A percentile compares a stretch with the other conserved stretches of the same genome.
Conservation (phyloP, 2,113 vertebrate species). For the Odocoileus hemionus region DNA sequence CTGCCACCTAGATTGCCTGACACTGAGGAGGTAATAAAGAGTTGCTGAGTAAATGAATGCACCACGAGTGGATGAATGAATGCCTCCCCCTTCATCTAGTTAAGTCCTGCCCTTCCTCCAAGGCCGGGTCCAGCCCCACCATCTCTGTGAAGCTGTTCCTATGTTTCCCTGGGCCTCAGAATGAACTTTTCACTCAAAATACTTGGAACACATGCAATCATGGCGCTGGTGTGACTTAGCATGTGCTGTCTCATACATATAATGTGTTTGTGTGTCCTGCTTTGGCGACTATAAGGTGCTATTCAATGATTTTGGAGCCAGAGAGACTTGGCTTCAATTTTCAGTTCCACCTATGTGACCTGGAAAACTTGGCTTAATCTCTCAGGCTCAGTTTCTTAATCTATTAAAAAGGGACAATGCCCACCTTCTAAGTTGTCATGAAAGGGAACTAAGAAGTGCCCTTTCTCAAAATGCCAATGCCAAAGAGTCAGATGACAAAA, state of each 20-base stretch:
- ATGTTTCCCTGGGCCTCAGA: background rate
- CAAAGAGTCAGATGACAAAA: background rate
- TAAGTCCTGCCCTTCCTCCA: background rate
- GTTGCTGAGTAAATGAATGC: background rate
- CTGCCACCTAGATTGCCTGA: background rate
- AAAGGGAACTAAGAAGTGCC: background rate
- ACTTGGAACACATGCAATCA: background rate
- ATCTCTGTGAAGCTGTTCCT: background rate
- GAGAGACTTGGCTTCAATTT: background rate
- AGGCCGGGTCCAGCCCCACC: background rate
- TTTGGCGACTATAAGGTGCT: background rate
- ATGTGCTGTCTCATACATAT: rapidly evolving
- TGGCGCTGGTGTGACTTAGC: background rate
- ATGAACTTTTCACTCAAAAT: background rate
- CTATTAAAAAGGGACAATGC: background rate
- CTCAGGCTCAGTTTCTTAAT: background rate
- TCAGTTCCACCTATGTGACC: background rate
- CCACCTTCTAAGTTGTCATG: background rate
- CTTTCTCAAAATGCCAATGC: background rate
- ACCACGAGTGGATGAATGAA: background rate
- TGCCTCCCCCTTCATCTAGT: background rate
- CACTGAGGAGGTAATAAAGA: background rate
- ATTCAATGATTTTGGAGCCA: background rate
- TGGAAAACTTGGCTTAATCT: background rate
- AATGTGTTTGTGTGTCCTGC: background rate